Evolutionary conservation across 2,888 invertebrate genomes (phyloP), one percentile per base, ranked within the genome.

Genomic region (Cheilosia variabilis): DNA sequence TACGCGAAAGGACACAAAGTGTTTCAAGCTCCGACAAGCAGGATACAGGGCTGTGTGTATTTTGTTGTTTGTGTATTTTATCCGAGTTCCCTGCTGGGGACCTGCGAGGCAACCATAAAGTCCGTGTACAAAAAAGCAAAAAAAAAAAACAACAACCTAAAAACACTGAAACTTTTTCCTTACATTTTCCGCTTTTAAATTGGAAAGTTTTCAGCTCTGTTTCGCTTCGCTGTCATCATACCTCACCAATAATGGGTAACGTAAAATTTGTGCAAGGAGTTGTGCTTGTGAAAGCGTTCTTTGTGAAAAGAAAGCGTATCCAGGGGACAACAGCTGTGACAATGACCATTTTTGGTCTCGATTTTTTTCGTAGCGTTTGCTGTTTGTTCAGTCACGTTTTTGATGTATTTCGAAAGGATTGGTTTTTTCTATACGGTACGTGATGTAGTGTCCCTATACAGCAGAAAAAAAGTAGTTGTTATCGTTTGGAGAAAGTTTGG

Each of bases 131-230:
- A 22, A 58, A 66, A 17, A 31, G 31, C 2, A 9, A 62, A 43
- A 22, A 47, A 34, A 65, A 41, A 24, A 22, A 41, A 34, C 57
- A 41, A 24, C 17, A 52, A 41, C 6, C 19, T 45, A 27, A 31
- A 62, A 72, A 65, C 52, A 45, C 5, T 24, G 47, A 71, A 71
- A 72, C 17, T 65, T 57, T 45, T 63, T 47, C 24, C 43, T 15
- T 17, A 45, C 73, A 73, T 73, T 73, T 73, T 65, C 62, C 47
- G 63, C 73, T 63, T 63, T 45, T 63, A 55, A 77, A 77, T 71
- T 82, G 77, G 81, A 77, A 77, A 63, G 41, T 81, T 81, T 81
- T 81, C 24, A 68, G 43, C 43, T 34, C n/a, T 37, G 58, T 73
- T 73, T 60, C 66, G 60, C 27, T 37, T 68, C 41, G 19, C 57